Base-by-base conservation (phyloP, 2,888 invertebrate genomes). In the Branchellion lobata region DNA sequence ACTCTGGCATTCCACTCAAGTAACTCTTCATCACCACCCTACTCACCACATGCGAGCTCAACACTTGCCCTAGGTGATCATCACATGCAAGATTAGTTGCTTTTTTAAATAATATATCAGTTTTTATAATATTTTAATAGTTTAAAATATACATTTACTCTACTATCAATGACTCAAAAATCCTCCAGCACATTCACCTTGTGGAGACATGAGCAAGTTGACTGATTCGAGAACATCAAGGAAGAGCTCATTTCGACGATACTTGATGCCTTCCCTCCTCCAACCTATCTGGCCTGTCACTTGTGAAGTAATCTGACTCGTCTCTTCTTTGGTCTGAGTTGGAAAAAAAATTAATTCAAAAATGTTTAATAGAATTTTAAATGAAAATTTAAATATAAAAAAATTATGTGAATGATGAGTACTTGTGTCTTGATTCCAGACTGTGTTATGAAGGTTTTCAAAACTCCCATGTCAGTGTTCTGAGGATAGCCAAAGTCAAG, bases 11-110 rank as follows among this genome's bases (percentile, higher is more conserved):
- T 47, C 99, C 99, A 33, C 97, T 97, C 81, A 99, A 90, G 88
- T 98, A 99, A 0, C 97, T 96, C 90, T 99, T 99, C 99, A 99
- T 99, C 53, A 98, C 96, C 79, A 99, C 96, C 88, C 97, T 96
- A 78, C 99, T 99, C 34, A 99, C 99, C 57, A 99, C 99, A 86
- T 99, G 99, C 72, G 99, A 97, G 24, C 97, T 97, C 80, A 99
- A 89, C 36, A 99, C 98, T 90, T 99, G 98, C 79, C 96, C 95
- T 93, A 34, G 1, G 71, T 47, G 31, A 47, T n/a, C n/a, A n/a
- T n/a, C n/a, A n/a, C n/a, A n/a, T n/a, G n/a, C n/a, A n/a, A n/a
- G n/a, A n/a, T n/a, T n/a, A n/a, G n/a, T n/a, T n/a, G n/a, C n/a
- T n/a, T n/a, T n/a, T n/a, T n/a, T n/a, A n/a, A n/a, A n/a, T n/a